phyloP scores from a whole-genome alignment of 1,140 invertebrate genomes.

The Sesamia nonagrioides region DNA sequence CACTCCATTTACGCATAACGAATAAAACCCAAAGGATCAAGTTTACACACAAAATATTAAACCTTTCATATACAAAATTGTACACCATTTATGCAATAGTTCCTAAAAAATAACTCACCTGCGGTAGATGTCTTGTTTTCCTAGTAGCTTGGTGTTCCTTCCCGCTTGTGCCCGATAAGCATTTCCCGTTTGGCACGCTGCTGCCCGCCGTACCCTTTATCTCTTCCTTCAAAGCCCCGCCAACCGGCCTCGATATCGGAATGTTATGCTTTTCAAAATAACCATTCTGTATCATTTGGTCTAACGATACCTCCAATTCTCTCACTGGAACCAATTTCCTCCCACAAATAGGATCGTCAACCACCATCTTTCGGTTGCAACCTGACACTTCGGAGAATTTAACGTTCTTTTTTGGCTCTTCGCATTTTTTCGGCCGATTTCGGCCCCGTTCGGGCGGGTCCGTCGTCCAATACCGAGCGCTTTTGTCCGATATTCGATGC shows the following conservation, averaged over 20 bases:
- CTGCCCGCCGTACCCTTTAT: constrained; percentile 53
- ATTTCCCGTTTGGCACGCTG: constrained; percentile 78
- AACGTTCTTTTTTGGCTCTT: constrained; percentile 83
- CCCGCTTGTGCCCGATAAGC: constrained; percentile 62
- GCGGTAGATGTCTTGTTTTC: constrained; percentile 83
- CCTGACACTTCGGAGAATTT: constrained; percentile 87
- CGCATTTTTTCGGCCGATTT: constrained; percentile 66
- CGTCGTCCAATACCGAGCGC: constrained; percentile 80
- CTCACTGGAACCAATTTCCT: constrained; percentile 80
- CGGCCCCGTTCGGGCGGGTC: constrained; percentile 68
- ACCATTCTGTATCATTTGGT: constrained; percentile 85
- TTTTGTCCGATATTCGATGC: constrained; percentile 72
- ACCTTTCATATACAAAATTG: too few species aligned
- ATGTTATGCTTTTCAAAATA: constrained; percentile 86
- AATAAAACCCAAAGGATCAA: too few species aligned
- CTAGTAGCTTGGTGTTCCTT: constrained; percentile 63
- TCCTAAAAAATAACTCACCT: constrained; percentile 69
- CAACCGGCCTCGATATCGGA: constrained; percentile 71
- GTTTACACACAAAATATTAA: too few species aligned
- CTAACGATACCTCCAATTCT: constrained; percentile 84
- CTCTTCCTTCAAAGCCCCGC: constrained; percentile 63
- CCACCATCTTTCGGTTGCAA: constrained; percentile 81
- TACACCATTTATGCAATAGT: neutral
- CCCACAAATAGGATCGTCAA: constrained; percentile 79
- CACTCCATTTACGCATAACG: too few species aligned